A percentile compares a stretch with the other conserved stretches of the same genome.
Evolutionary conservation across 2,113 vertebrate genomes (phyloP).

Genomic region (Kryptolebias marmoratus): DNA sequence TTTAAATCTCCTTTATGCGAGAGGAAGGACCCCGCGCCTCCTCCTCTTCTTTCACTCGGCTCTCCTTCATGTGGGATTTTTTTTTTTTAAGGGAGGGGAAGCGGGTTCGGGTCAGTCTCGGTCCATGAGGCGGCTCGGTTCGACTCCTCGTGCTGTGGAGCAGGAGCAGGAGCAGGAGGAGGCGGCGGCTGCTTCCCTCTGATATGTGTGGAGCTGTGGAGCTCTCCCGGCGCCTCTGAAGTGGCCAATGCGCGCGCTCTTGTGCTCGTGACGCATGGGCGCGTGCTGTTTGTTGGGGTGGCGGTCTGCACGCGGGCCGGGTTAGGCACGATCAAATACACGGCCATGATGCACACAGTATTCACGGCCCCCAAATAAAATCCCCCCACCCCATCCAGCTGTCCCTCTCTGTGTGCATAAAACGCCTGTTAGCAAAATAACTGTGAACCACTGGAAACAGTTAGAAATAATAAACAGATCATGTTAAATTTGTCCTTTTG

Average conservation of each 20-base stretch:
- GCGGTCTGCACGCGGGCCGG: neutral
- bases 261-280: constrained; percentile 29
- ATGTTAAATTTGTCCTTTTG: too few relatives aligned
- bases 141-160: constrained; percentile 47
- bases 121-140: constrained; percentile 25
- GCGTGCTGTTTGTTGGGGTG: neutral
- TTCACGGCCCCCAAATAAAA: neutral
- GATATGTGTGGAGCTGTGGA: neutral
- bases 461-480: too few relatives aligned
- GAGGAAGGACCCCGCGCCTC: neutral
- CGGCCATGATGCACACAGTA: neutral
- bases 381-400: too few relatives aligned
- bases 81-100: neutral
- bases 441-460: too few relatives aligned
- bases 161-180: constrained; percentile 16
- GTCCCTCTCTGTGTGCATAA: too few relatives aligned
- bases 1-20: neutral
- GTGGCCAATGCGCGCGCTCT: constrained; percentile 42
- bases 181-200: constrained; percentile 15
- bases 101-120: constrained; percentile 21
- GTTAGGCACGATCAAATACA: neutral
- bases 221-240: neutral
- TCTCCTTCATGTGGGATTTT: neutral
- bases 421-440: too few relatives aligned
- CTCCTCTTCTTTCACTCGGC: constrained; percentile 6